Base-by-base conservation (phyloP, 2,888 invertebrate genomes). In the Athalia circularis region DNA sequence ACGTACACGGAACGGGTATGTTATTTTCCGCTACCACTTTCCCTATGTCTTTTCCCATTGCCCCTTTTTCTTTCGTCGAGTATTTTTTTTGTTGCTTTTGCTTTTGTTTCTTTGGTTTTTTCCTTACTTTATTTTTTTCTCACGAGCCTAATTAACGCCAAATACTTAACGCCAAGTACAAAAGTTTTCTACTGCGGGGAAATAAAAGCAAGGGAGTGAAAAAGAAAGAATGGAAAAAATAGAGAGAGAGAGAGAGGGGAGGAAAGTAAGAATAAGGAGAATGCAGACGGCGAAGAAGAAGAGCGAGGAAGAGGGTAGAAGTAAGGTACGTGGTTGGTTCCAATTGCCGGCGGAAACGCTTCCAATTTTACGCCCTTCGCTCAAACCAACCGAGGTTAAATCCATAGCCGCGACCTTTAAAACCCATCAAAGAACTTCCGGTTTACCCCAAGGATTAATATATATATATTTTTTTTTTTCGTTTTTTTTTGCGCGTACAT, bases 91-190 rank as follows among this genome's bases (percentile, higher is more conserved):
- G 5, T 67, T 50, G 11, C 15, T 13, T 50, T 52, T n/a, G 5
- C 9, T 13, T 52, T 50, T 11, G 13, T 65, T 13, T 13, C 47
- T 65, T 6, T 52, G 6, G 50, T 47, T 43, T 29, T 54, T 43
- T 29, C 68, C 6, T 54, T 54, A 11, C 29, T 29, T 29, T 29
- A n/a, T 29, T 29, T 29, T 29, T 29, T 29, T 29, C 29, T 29
- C 29, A 29, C 29, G 68, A 29, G 52, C 11, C 68, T 54, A 68
- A 68, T 68, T 68, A 68, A 68, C 68, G 68, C 48, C 65, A 65
- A 65, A 65, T 65, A 65, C 48, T 65, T 65, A 65, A 48, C 65
- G 65, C 68, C 68, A 52, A 68, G 68, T 68, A 68, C 68, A 68
- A 68, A 68, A 68, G 68, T 68, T 68, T 54, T 11, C 9, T 29